Evolutionary conservation across 2,888 invertebrate species (phyloP), one percentile per base, ranked within the genome.

Genomic region (Blastobasis lacticolella): DNA sequence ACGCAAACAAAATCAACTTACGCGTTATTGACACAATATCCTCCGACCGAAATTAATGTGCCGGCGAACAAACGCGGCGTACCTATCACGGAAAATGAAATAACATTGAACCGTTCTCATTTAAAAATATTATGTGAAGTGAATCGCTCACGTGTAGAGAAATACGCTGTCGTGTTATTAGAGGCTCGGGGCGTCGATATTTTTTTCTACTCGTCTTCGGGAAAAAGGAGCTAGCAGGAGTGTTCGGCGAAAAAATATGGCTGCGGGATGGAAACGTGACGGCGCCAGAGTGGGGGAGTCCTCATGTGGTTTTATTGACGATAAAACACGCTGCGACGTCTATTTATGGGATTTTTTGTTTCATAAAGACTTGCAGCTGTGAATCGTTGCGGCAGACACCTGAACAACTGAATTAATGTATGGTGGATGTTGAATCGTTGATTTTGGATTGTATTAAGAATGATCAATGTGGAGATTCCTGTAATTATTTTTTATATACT

Each of bases 271-370:
- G 63, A 69, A 69, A 78, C 75, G 78, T 78, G 80, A 81, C 75
- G 69, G 79, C 41, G 42, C 78, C 71, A 76, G 48, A 52, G 37
- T 41, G 47, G 10, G 41, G 67, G 72, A 72, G 75, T 72, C 72
- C 69, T 72, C 77, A 77, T 75, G 75, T 73, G 78, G 73, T 74
- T 82, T 84, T 82, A 81, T 79, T 71, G 80, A 66, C 84, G 77
- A 82, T 86, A 81, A 82, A 83, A 78, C 73, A 74, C 75, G 74
- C 71, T 75, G 75, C 75, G 78, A 73, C 66, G 74, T 73, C 72
- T 83, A 81, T 83, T 85, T 83, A 82, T 73, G 75, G 73, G 62
- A 67, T 75, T 80, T 81, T 79, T 83, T 75, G 80, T 81, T 79
- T 83, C 71, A 61, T 72, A 69, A 66, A 64, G 60, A 66, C 64